Percentiles rank a stretch among this genome's conserved stretches.
Evolutionary conservation across 2,888 invertebrate species (phyloP).

Genomic region (Lithosia quadra): DNA sequence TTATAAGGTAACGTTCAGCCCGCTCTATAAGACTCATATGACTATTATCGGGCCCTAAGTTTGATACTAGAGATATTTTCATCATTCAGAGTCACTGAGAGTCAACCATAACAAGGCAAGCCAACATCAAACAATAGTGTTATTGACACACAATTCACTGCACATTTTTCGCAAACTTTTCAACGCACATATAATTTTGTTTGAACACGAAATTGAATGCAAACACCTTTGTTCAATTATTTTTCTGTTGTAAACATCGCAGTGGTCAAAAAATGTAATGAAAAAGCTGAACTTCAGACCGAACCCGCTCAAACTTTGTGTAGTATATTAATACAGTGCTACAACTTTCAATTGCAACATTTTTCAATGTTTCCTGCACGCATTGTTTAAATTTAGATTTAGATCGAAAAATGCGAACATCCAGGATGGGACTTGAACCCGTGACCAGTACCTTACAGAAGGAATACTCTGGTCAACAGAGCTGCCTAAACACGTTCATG

Average conservation of each 20-base stretch:
- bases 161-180: neutral
- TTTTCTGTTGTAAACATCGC: neutral
- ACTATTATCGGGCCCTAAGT: too few species aligned
- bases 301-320: neutral
- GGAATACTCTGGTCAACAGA: too few species aligned
- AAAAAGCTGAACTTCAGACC: neutral
- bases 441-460: too few species aligned
- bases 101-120: neutral
- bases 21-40: too few species aligned
- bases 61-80: too few species aligned
- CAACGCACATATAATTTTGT: neutral
- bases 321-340: neutral
- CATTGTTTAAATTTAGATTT: neutral
- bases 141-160: neutral
- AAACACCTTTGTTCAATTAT: neutral
- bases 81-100: too few species aligned
- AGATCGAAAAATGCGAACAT: too few species aligned
- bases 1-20: too few species aligned
- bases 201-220: neutral
- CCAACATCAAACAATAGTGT: neutral
- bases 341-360: neutral
- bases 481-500: too few species aligned
- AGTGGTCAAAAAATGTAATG: neutral
- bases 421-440: too few species aligned
- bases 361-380: neutral